Conservation (phyloP, 2,888 invertebrate species). For the Dicyrtomina minuta region DNA sequence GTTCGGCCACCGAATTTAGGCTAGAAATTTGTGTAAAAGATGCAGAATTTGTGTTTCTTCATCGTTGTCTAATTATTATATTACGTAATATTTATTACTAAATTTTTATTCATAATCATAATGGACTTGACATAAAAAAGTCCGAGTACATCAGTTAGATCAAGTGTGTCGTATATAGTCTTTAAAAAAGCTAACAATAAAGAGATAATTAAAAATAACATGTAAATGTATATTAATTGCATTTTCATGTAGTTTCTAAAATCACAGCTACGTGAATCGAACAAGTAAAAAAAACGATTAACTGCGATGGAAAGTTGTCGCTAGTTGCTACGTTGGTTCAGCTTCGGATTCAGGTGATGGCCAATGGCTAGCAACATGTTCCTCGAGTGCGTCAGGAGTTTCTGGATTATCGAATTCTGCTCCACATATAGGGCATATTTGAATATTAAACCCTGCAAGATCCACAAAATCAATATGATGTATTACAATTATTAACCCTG, state of each 20-base stretch:
- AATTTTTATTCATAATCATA: too few species aligned
- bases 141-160: too few species aligned
- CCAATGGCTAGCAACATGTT: constrained; percentile 53
- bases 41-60: not conserved
- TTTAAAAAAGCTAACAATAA: not conserved
- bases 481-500: too few species aligned
- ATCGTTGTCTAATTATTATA: not conserved
- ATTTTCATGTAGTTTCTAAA: too few species aligned
- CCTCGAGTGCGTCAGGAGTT: constrained; percentile 50
- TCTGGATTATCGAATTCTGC: constrained; percentile 51
- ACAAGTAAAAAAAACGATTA: too few species aligned
- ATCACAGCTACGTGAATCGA: too few species aligned
- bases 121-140: too few species aligned
- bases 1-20: constrained; percentile 41
- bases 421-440: constrained; percentile 53
- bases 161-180: not conserved
- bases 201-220: not conserved
- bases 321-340: too few species aligned
- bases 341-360: too few species aligned
- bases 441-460: constrained; percentile 49
- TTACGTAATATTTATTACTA: constrained; percentile 6
- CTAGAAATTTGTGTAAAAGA: constrained; percentile 22
- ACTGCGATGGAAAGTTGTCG: too few species aligned
- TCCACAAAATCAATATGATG: too few species aligned
- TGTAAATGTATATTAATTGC: too few species aligned